These are phyloP conservation scores for Dicaeum eximium DNA, from an alignment of 2,113 vertebrate species.

Conservation along the genomic window DNA sequence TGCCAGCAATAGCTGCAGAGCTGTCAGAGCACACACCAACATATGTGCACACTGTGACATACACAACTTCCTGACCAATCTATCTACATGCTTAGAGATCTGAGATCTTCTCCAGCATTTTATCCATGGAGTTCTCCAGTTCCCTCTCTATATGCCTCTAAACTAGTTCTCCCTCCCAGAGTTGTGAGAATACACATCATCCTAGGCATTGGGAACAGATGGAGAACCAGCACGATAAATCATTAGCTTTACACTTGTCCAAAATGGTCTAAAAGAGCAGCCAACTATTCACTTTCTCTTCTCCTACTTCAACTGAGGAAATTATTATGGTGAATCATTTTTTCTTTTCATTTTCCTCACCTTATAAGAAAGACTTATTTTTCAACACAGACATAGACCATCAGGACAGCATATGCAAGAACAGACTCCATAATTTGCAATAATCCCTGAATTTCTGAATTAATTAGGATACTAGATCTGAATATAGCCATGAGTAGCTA, in stretches of 20 bases:
- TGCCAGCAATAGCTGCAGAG: neutral
- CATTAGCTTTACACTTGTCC: neutral
- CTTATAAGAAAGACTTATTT: neutral
- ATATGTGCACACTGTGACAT: neutral
- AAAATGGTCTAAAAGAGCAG: neutral
- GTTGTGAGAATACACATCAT: neutral
- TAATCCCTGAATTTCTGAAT: neutral
- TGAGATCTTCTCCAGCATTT: neutral
- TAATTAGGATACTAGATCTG: neutral
- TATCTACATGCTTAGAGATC: neutral
- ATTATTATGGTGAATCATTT: neutral
- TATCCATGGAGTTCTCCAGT: neutral
- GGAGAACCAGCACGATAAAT: neutral
- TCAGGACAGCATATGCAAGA: neutral
- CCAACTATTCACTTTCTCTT: neutral
- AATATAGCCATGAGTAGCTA: neutral
- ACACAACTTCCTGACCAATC: neutral
- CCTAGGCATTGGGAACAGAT: neutral
- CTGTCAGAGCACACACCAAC: neutral
- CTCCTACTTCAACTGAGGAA: neutral
- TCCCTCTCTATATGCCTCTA: neutral
- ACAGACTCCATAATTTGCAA: neutral
- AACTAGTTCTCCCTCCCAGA: neutral
- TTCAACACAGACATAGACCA: neutral
- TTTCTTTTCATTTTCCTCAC: neutral